phyloP scores from a whole-genome alignment of 2,797 vertebrate species.

The Danio tinwini region DNA sequence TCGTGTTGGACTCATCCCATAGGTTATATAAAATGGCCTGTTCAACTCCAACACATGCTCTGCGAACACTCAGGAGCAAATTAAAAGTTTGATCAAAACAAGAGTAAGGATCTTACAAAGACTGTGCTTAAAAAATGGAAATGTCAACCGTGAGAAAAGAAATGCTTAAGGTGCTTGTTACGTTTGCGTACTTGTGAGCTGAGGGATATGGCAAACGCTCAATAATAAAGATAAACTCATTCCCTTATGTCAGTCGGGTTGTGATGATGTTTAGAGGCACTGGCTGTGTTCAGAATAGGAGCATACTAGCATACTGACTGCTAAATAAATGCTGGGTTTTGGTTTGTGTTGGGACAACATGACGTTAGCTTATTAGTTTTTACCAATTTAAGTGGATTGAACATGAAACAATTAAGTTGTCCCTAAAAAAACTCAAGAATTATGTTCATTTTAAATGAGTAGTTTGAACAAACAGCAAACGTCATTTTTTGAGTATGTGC shows the following conservation, averaged over 20 bases:
- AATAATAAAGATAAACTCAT: neutral
- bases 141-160: neutral
- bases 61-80: constrained; percentile 2
- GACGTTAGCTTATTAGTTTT: too few relatives aligned
- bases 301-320: neutral
- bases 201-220: constrained; percentile 35
- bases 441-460: too few relatives aligned
- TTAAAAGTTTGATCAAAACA: neutral
- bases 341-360: too few relatives aligned
- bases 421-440: too few relatives aligned
- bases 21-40: neutral
- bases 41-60: constrained; percentile 36
- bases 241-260: constrained; percentile 15
- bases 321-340: too few relatives aligned
- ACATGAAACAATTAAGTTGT: too few relatives aligned
- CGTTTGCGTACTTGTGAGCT: neutral
- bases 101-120: neutral
- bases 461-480: too few relatives aligned
- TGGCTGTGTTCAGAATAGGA: neutral
- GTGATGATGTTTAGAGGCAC: neutral
- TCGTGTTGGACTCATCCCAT: neutral
- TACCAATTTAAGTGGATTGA: too few relatives aligned
- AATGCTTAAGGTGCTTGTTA: constrained; percentile 27
- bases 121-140: neutral
- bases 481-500: too few relatives aligned